Conservation (phyloP, 2,888 invertebrate species). For the Petrolisthes manimaculis region DNA sequence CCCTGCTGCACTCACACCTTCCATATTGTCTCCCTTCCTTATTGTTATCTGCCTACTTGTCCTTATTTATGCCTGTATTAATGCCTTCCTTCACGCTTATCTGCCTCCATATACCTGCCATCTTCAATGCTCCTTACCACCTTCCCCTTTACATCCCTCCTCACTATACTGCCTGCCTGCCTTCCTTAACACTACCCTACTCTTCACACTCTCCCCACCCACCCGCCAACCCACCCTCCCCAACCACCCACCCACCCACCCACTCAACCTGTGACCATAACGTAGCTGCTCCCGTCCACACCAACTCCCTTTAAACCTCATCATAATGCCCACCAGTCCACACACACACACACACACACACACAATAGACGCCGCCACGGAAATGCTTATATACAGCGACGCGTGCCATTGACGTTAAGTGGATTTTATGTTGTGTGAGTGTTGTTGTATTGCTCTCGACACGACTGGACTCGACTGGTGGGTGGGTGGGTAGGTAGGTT, state of each 20-base stretch:
- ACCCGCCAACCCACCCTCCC: not conserved
- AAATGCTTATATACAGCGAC: too few relatives aligned
- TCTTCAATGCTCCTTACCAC: not conserved
- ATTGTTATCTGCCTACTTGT: not conserved
- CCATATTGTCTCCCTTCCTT: not conserved
- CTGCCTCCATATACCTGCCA: not conserved
- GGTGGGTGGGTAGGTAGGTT: too few relatives aligned
- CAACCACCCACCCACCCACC: not conserved
- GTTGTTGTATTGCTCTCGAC: too few relatives aligned
- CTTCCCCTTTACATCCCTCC: not conserved
- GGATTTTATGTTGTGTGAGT: too few relatives aligned
- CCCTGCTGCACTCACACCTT: not conserved
- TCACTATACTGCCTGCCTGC: not conserved
- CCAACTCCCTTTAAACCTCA: too few relatives aligned
- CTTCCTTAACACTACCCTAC: not conserved
- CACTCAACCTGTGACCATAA: too few relatives aligned
- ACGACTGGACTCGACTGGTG: too few relatives aligned
- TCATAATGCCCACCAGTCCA: too few relatives aligned
- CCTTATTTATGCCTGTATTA: not conserved
- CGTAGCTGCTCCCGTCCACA: too few relatives aligned
- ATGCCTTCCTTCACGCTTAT: not conserved
- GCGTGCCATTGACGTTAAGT: too few relatives aligned
- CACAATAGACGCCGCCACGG: too few relatives aligned
- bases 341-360: too few relatives aligned
- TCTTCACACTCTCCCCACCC: not conserved